These are phyloP conservation scores for Ictidomys tridecemlineatus DNA, from an alignment of 2,113 vertebrate genomes.

Conservation along the genomic window DNA sequence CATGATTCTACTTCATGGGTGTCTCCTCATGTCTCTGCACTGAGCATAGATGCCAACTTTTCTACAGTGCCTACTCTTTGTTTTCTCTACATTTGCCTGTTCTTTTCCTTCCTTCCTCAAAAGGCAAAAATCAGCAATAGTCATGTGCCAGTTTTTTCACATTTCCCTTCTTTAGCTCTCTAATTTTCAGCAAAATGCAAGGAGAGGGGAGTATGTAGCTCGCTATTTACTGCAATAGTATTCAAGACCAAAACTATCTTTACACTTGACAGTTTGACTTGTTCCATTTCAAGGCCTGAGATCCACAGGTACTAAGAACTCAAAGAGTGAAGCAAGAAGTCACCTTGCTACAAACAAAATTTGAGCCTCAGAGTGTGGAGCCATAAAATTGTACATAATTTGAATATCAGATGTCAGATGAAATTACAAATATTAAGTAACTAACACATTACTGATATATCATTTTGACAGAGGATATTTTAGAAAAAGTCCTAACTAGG, in stretches of 20 bases:
- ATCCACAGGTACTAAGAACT: background rate
- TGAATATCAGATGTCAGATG: background rate
- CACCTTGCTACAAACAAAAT: background rate
- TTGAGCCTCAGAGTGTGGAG: background rate
- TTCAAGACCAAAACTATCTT: background rate
- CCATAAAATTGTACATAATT: background rate
- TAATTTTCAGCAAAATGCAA: background rate
- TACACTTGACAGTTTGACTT: background rate
- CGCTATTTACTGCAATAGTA: background rate
- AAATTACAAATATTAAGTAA: background rate
- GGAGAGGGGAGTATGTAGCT: background rate
- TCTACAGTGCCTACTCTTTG: background rate
- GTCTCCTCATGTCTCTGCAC: background rate
- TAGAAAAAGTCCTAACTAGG: background rate
- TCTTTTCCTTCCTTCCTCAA: background rate
- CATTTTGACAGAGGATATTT: background rate
- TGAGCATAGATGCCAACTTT: background rate
- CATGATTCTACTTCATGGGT: background rate
- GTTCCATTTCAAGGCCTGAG: background rate
- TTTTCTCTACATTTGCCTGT: background rate
- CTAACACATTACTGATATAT: background rate
- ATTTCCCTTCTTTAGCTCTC: background rate
- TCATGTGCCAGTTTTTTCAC: background rate
- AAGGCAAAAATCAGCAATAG: background rate
- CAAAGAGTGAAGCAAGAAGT: background rate